Percentiles rank a stretch among this genome's conserved stretches.
Evolutionary conservation across 35 echinoderm and acorn worm species (phyloP).

Genomic region (Ophioderma brevispina): DNA sequence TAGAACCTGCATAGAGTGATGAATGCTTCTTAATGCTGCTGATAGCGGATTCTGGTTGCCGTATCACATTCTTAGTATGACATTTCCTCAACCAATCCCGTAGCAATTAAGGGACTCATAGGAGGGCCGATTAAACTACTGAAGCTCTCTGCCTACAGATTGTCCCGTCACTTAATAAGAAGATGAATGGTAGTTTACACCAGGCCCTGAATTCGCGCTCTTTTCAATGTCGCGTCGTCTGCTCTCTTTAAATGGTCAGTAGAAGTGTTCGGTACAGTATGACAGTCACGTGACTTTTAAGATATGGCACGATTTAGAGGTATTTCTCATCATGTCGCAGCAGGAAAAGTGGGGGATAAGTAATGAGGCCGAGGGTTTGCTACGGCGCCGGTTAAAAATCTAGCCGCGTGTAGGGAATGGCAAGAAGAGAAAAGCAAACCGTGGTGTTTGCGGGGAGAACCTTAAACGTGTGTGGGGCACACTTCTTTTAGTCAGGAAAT

Average conservation of each 20-base stretch:
- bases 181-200: neutral
- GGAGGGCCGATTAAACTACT: neutral
- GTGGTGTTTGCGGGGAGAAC: neutral
- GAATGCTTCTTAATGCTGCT: neutral
- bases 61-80: neutral
- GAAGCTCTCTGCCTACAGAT: neutral
- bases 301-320: neutral
- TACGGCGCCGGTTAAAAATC: neutral
- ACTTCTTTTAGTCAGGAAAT: conserved; percentile 4
- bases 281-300: neutral
- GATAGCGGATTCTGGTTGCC: neutral
- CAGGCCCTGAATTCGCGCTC: neutral
- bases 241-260: neutral
- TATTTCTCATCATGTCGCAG: neutral
- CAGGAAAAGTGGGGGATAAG: neutral
- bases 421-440: neutral
- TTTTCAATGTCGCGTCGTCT: neutral
- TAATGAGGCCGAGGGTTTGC: neutral
- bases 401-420: neutral
- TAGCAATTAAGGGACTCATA: neutral
- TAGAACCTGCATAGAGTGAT: neutral
- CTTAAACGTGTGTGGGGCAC: neutral
- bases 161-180: neutral
- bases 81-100: conserved; percentile 8
- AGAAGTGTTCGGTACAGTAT: neutral